These are phyloP conservation scores for Zaprionus tsacasi DNA, from an alignment of 1,140 invertebrate species.

Conservation along the genomic window DNA sequence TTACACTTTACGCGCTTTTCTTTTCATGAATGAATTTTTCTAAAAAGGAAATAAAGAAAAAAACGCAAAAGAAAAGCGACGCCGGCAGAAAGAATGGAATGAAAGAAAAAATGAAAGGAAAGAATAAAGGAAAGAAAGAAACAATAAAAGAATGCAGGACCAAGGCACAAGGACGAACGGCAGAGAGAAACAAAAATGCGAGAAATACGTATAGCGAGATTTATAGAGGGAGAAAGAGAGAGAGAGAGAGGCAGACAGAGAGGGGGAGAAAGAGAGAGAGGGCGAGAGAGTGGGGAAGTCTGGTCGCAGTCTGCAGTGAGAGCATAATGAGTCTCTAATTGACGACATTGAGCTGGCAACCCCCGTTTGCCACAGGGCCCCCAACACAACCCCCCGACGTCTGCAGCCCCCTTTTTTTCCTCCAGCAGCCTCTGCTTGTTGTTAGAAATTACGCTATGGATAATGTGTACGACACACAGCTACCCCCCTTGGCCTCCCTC, in stretches of 20 bases:
- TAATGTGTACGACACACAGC: slow-evolving; percentile 23
- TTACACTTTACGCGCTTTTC: slow-evolving; percentile 53
- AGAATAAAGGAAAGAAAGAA: slow-evolving; percentile 45
- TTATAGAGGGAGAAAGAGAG: neutral
- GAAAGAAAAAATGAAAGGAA: slow-evolving; percentile 17
- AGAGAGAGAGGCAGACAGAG: neutral
- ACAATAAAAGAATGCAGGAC: slow-evolving; percentile 75
- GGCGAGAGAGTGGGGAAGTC: slow-evolving; percentile 54
- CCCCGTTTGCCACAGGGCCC: neutral
- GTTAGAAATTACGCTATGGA: slow-evolving; percentile 77
- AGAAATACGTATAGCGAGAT: slow-evolving; percentile 15
- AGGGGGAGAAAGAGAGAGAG: neutral
- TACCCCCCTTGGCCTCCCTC: neutral
- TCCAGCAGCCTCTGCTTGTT: slow-evolving; percentile 14
- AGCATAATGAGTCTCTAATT: slow-evolving; percentile 84
- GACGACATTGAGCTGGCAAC: slow-evolving; percentile 73
- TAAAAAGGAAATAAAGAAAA: slow-evolving; percentile 52
- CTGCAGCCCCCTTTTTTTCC: neutral
- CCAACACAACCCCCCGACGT: neutral
- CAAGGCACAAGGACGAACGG: slow-evolving; percentile 50
- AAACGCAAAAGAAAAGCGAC: slow-evolving; percentile 16
- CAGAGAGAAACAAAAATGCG: slow-evolving; percentile 34
- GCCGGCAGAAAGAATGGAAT: slow-evolving; percentile 34
- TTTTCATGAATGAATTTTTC: slow-evolving; percentile 77
- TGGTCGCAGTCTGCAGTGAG: slow-evolving; percentile 78